phyloP scores from a whole-genome alignment of 2,888 invertebrate genomes.

The Camptogramma bilineatum region DNA sequence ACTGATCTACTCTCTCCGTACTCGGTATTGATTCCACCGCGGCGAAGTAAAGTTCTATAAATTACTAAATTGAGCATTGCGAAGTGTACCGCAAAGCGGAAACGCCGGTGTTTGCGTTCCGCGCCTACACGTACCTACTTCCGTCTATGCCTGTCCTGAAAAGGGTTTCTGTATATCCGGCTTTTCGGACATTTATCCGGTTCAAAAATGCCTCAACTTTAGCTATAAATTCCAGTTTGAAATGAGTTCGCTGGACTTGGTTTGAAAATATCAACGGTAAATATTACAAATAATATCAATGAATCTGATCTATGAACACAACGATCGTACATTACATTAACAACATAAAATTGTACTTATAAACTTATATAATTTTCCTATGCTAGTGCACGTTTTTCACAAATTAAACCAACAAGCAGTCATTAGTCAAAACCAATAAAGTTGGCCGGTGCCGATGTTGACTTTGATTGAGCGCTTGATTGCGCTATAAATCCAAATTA shows the following conservation, averaged over 20 bases:
- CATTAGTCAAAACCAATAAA: neutral
- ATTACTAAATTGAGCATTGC: conserved; percentile 55
- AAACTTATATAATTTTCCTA: neutral
- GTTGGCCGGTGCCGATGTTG: neutral
- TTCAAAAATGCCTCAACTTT: neutral
- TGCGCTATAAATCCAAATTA: neutral
- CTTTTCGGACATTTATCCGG: conserved; percentile 21
- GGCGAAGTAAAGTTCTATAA: conserved; percentile 42
- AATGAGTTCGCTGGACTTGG: neutral
- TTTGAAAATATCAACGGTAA: neutral
- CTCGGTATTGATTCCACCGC: conserved; percentile 38
- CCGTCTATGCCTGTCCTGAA: conserved; percentile 64
- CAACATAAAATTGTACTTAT: neutral
- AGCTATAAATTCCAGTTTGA: neutral
- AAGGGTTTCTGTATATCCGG: conserved; percentile 27
- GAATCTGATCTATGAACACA: neutral
- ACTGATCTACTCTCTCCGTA: conserved; percentile 5
- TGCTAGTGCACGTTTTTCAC: neutral
- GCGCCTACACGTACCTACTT: conserved; percentile 74
- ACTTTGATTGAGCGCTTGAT: neutral
- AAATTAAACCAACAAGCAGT: neutral
- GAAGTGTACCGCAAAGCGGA: conserved; percentile 59
- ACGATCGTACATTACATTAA: too few species aligned
- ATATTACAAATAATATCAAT: neutral
- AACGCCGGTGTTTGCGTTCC: conserved; percentile 68